Evolutionary conservation across 92 coral and sea anemone species (phyloP), one percentile per base, ranked within the genome.

Genomic region (Porites evermanni): DNA sequence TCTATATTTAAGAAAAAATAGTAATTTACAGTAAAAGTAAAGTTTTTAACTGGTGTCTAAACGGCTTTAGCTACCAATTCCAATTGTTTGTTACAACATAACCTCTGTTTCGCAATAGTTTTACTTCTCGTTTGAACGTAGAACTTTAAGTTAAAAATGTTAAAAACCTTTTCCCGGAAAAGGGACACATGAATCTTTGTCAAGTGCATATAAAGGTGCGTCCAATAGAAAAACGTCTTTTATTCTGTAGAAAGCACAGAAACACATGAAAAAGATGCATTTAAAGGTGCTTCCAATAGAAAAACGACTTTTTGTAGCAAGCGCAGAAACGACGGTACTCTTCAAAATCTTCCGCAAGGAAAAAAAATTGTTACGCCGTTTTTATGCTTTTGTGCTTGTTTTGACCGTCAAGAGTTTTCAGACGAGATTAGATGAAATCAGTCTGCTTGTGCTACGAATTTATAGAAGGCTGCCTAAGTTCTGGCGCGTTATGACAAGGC

Each of bases 1-100:
- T 23, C 12, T 64, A 44, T 79, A 79, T 79, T 79, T 64, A 79
- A 74, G 78, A 74, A 18, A 24, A 69, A 53, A 38, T 38, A 53
- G 24, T 24, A 75, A 65, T 16, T 64, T 51, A 12, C 19, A 53
- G 16, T 20, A 7, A 14, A 56, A 11, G 20, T 13, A 53, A 75
- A 20, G 79, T 53, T 44, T 65, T 54, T 9, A 44, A 21, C 47
- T 38, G 47, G 47, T 38, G 47, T 38, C 6, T 4, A 56, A 75
- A 75, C 10, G 79, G 65, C 26, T 23, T 20, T 14, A 56, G 12
- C 12, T 56, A 4, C 16, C 12, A 56, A 14, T 56, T 56, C 13
- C 1, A 56, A 56, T 56, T 56, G 61, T 56, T 56, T 56, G 61
- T 14, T 56, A 14, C 12, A 56, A 4, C 13, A 14, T 38, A 38